Conservation (phyloP, 2,888 invertebrate species). For the Ectobius pallidus region DNA sequence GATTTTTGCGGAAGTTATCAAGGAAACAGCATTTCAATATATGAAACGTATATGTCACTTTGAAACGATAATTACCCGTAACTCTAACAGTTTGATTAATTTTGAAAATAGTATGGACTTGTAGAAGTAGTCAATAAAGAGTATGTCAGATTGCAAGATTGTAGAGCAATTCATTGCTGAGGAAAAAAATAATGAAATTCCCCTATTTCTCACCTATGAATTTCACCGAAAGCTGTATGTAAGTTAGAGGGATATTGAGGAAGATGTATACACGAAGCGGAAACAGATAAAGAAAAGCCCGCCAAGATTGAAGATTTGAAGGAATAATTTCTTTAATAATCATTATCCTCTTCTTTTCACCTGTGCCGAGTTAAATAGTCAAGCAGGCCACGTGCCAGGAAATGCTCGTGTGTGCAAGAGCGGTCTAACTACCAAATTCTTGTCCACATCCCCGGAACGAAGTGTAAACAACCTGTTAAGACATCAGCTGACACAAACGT, state of each 20-base stretch:
- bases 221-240: too few relatives aligned
- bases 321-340: slow-evolving; percentile 8
- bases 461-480: background rate
- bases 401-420: background rate
- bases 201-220: too few relatives aligned
- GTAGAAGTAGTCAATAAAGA: too few relatives aligned
- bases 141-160: too few relatives aligned
- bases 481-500: too few relatives aligned
- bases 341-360: background rate
- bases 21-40: too few relatives aligned
- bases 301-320: slow-evolving; percentile 17
- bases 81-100: too few relatives aligned
- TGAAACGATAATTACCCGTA: too few relatives aligned
- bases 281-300: background rate
- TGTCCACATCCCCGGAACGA: background rate
- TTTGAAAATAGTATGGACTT: too few relatives aligned
- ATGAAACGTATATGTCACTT: too few relatives aligned
- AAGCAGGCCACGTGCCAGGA: slow-evolving; percentile 16
- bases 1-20: background rate
- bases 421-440: background rate
- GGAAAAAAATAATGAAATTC: too few relatives aligned
- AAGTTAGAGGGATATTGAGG: background rate
- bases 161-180: too few relatives aligned
- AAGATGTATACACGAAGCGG: background rate
- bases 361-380: slow-evolving; percentile 5